Conservation (phyloP, 1,140 invertebrate species). For the Trichoplusia ni region DNA sequence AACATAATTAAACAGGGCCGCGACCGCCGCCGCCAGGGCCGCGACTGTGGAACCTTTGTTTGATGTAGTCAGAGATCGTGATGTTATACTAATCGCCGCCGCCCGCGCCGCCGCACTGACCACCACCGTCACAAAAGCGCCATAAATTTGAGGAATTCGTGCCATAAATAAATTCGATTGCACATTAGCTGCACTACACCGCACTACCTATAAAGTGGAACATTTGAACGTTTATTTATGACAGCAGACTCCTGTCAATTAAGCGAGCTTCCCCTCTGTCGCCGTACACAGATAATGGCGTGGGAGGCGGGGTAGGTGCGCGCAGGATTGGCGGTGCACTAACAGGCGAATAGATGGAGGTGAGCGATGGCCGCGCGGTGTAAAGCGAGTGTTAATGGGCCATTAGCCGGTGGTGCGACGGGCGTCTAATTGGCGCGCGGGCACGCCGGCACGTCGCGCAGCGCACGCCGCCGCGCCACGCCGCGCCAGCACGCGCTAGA, state of each 20-base stretch:
- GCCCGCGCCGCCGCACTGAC: not conserved
- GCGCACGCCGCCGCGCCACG: constrained; percentile 40
- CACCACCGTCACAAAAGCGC: constrained; percentile 12
- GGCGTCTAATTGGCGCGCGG: constrained; percentile 68
- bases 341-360: constrained; percentile 53
- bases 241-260: constrained; percentile 28
- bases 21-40: not conserved
- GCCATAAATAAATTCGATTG: constrained; percentile 31
- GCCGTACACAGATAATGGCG: constrained; percentile 7
- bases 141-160: constrained; percentile 28
- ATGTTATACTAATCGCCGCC: not conserved
- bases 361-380: constrained; percentile 54
- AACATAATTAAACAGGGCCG: not conserved
- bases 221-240: constrained; percentile 36
- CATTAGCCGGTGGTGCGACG: constrained; percentile 60
- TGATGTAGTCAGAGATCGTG: not conserved
- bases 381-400: constrained; percentile 74
- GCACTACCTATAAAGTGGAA: constrained; percentile 26
- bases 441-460: constrained; percentile 39
- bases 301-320: constrained; percentile 8
- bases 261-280: constrained; percentile 10
- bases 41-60: too few relatives aligned
- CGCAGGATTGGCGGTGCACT: constrained; percentile 27
- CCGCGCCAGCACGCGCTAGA: constrained; percentile 46
- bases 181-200: constrained; percentile 8